Percentiles rank a stretch among this genome's conserved stretches.
Evolutionary conservation across 2,113 vertebrate genomes (phyloP).

Genomic region (Triplophysa dalaica): DNA sequence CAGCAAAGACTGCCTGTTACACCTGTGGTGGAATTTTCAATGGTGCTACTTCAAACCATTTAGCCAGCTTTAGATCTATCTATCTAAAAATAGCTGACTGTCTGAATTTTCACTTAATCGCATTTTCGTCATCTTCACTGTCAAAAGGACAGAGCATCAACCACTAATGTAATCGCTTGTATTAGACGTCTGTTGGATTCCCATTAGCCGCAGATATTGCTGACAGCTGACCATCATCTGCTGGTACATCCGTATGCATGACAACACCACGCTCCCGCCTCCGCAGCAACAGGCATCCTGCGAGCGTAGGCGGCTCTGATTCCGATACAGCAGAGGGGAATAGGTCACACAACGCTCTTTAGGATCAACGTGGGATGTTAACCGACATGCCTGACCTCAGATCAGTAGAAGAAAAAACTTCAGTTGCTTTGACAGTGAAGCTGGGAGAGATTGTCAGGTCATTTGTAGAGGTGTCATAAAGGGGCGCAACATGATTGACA

Average conservation of each 20-base stretch:
- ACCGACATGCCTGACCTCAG: slow-evolving; percentile 17
- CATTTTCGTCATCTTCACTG: slow-evolving; percentile 7
- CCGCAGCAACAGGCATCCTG: neutral
- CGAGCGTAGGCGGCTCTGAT: slow-evolving; percentile 17
- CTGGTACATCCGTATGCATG: slow-evolving; percentile 35
- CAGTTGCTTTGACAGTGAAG: slow-evolving; percentile 9
- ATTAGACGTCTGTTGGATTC: neutral
- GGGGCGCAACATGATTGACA: slow-evolving; percentile 7
- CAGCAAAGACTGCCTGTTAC: neutral
- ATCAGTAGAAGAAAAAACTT: neutral
- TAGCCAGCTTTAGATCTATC: too few relatives aligned
- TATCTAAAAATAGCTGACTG: too few relatives aligned
- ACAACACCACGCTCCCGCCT: slow-evolving; percentile 10
- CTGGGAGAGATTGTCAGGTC: slow-evolving; percentile 2
- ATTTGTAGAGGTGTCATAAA: neutral
- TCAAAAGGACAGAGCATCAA: neutral
- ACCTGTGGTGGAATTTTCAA: too few relatives aligned
- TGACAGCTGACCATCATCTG: neutral
- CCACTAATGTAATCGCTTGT: neutral
- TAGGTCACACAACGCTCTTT: neutral
- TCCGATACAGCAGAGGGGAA: neutral
- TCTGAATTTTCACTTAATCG: neutral
- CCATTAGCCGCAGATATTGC: slow-evolving; percentile 6
- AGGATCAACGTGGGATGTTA: slow-evolving; percentile 20
- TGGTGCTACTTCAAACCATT: too few relatives aligned